Evolutionary conservation across 2,797 vertebrate species (phyloP), one percentile per base, ranked within the genome.

Genomic region (Intellagama lesueurii): DNA sequence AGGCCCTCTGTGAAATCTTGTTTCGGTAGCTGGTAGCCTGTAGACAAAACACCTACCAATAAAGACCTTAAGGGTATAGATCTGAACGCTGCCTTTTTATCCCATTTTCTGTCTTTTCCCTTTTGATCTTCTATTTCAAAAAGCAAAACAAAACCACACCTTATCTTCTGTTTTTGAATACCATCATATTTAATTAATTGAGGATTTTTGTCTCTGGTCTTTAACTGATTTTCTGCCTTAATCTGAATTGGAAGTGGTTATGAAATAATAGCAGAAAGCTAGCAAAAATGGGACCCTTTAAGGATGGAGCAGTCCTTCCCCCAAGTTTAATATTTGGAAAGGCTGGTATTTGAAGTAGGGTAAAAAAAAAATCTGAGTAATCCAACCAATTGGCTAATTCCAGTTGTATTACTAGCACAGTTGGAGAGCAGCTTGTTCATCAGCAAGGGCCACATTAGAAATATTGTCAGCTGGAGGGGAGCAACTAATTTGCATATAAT

Each of bases 31-130:
- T 52, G 79, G 85, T 89, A 94, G 90, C 88, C 92, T 79, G 16
- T 64, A 96, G 95, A 97, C 97, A 96, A 96, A 96, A 96, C 96
- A 94, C 95, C 94, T 93, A 92, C 92, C 40, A 47, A 80, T 11
- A 8, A 77, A 92, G 95, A 86, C 94, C 85, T 90, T 16, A 4
- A 12, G 83, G 92, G 94, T 90, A 85, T 28, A 0, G 85, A 92
- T 91, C 93, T 2, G 60, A 68, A 69, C 73, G 87, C 83, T 90
- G 93, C 91, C 95, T 95, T 88, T 73, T 28, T 66, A 22, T 64
- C 49, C 64, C 78, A 28, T 32, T 73, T 26, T 81, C 68, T 19
- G 64, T 11, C 75, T 66, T 7, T 12, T 32, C 68, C 17, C 2
- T 60, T 30, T 24, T 2, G 9, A 11, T 28, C 83, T 40, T 77